Percentiles rank a stretch among this genome's conserved stretches.
phyloP scores from a whole-genome alignment of 2,888 invertebrate genomes.

The Abscondita cerata region DNA sequence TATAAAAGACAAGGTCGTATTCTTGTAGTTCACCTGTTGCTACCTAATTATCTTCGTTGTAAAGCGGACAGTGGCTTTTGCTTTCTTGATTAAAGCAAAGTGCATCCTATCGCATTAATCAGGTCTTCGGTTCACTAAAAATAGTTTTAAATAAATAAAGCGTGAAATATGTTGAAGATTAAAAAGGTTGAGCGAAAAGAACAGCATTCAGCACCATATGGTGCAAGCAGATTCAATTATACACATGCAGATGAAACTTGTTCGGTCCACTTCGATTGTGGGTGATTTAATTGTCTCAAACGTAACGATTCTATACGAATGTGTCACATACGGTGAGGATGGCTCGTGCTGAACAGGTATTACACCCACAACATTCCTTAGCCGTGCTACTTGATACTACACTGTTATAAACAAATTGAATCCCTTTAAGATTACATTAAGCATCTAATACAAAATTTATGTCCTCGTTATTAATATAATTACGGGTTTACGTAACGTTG shows the following conservation, averaged over 20 bases:
- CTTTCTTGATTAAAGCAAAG: conserved; percentile 32
- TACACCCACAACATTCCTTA: conserved; percentile 44
- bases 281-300: conserved; percentile 30
- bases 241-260: conserved; percentile 25
- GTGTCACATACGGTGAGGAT: conserved; percentile 25
- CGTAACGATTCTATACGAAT: conserved; percentile 24
- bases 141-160: conserved; percentile 41
- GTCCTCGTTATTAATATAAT: conserved; percentile 11
- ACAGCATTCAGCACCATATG: conserved; percentile 41
- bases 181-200: conserved; percentile 40
- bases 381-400: conserved; percentile 40
- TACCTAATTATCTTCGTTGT: conserved; percentile 35
- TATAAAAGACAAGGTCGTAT: conserved; percentile 26
- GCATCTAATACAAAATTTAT: conserved; percentile 24
- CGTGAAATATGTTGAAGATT: conserved; percentile 41
- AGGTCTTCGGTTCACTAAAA: conserved; percentile 28
- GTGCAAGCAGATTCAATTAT: conserved; percentile 39
- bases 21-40: conserved; percentile 38
- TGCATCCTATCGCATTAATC: conserved; percentile 26
- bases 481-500: conserved; percentile 2
- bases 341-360: conserved; percentile 42
- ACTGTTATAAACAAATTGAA: conserved; percentile 37
- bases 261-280: conserved; percentile 33
- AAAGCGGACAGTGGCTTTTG: conserved; percentile 39
- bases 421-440: conserved; percentile 32